Evolutionary conservation across 1,140 invertebrate species (phyloP).

Genomic region (Antheraea mylitta): DNA sequence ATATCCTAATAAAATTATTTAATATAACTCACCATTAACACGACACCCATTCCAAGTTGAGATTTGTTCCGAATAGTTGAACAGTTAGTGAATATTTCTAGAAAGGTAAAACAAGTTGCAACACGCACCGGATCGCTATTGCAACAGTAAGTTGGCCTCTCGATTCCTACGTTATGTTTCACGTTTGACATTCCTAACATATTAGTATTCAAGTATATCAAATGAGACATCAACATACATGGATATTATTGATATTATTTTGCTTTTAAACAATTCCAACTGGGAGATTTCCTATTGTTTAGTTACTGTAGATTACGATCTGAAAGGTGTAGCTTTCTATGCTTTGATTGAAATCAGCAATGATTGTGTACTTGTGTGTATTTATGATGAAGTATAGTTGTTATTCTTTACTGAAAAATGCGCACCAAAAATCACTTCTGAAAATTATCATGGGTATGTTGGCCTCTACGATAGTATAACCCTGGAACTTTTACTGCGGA

Average conservation of each 20-base stretch:
- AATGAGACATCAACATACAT: not conserved
- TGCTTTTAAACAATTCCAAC: not conserved
- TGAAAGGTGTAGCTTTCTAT: too few species aligned
- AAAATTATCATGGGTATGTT: too few species aligned
- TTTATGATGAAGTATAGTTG: too few species aligned
- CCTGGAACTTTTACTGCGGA: too few species aligned
- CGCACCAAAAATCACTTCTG: too few species aligned
- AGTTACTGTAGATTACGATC: too few species aligned
- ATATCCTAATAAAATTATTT: not conserved
- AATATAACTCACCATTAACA: not conserved
- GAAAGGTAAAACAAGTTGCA: slow-evolving; percentile 19
- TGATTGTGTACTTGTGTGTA: too few species aligned
- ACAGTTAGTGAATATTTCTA: slow-evolving; percentile 18
- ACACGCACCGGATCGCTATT: slow-evolving; percentile 8
- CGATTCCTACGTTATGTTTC: slow-evolving; percentile 2
- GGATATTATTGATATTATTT: not conserved
- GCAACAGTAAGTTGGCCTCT: slow-evolving; percentile 3
- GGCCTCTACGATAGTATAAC: too few species aligned
- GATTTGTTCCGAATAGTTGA: slow-evolving; percentile 1
- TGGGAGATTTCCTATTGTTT: not conserved
- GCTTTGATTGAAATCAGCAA: too few species aligned
- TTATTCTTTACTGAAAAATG: too few species aligned
- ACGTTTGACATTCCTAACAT: not conserved
- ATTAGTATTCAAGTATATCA: not conserved
- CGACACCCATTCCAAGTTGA: not conserved